Evolutionary conservation across 2,113 vertebrate species (phyloP), one percentile per base, ranked within the genome.

Genomic region (Catharus bicknelli): DNA sequence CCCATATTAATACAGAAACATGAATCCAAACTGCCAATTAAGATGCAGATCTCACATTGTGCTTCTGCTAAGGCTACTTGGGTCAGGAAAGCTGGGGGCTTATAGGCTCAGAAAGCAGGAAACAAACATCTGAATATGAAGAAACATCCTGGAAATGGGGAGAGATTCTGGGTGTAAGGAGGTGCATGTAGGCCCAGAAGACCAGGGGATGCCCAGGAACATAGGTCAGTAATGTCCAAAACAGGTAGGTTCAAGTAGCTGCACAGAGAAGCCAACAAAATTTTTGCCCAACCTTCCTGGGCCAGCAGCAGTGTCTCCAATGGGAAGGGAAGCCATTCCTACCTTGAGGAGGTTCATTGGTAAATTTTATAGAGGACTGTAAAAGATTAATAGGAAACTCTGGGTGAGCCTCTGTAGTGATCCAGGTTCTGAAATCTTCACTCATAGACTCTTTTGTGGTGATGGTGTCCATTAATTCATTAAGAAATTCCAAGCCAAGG

Each of bases 271-370:
- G 62, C 25, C 45, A 68, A 8, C 6, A 42, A 15, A 7, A n/a
- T 11, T 82, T 85, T 32, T 36, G 7, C 16, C 25, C 2, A 4
- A 2, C 2, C 30, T 66, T 86, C 38, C 66, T 45, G 34, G 9
- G 48, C 16, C 25, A 88, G 27, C 18, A 88, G 38, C 0, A 0
- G 32, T 32, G 23, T 67, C 40, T 83, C 47, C 40, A 48, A 22
- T 42, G 29, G 42, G 34, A 81, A 66, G 9, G 16, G n/a, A 95
- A 82, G 14, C 26, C 13, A 88, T 69, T 90, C 82, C 83, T 96
- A 98, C 98, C 98, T 62, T 98, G 98, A 54, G 98, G 98, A 70
- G 98, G 97, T 48, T 98, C 98, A 51, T 99, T 98, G 88, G 98
- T 98, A 96, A 98, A 99, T 95, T 98, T 99, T 94, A 99, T 98